These are phyloP conservation scores for Synanceia verrucosa DNA, from an alignment of 2,797 vertebrate species.

Conservation along the genomic window DNA sequence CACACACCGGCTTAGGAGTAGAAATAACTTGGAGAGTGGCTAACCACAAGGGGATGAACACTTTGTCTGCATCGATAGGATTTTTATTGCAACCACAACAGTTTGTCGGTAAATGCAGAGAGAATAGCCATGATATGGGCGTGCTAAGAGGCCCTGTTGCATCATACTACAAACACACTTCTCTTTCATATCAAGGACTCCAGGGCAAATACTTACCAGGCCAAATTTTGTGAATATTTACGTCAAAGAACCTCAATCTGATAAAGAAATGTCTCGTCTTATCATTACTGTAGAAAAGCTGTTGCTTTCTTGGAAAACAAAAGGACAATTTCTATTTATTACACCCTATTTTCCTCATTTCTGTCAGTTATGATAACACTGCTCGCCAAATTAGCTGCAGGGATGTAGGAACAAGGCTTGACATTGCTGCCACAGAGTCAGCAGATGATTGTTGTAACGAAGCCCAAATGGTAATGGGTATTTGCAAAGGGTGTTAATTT, in stretches of 20 bases:
- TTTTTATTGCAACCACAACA: slow-evolving; percentile 48
- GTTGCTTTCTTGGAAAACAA: neutral
- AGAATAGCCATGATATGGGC: slow-evolving; percentile 24
- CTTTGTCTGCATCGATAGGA: slow-evolving; percentile 29
- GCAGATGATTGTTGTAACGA: neutral
- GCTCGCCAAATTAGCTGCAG: neutral
- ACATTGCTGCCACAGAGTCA: neutral
- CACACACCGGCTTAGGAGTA: slow-evolving; percentile 40
- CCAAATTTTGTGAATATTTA: slow-evolving; percentile 1
- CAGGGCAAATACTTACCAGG: neutral
- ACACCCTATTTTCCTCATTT: neutral
- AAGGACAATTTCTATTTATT: neutral
- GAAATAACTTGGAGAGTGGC: slow-evolving; percentile 19
- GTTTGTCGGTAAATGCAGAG: slow-evolving; percentile 33
- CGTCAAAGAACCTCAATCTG: neutral
- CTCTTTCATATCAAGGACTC: slow-evolving; percentile 7
- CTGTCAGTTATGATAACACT: neutral
- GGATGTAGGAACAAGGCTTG: neutral
- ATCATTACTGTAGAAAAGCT: neutral
- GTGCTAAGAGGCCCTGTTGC: neutral
- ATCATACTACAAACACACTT: slow-evolving; percentile 6
- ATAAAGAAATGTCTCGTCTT: neutral
- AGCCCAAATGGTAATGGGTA: neutral
- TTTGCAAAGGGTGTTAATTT: neutral
- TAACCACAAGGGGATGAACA: slow-evolving; percentile 37